Conservation (phyloP, 2,888 invertebrate species). For the Deroplatys truncata region DNA sequence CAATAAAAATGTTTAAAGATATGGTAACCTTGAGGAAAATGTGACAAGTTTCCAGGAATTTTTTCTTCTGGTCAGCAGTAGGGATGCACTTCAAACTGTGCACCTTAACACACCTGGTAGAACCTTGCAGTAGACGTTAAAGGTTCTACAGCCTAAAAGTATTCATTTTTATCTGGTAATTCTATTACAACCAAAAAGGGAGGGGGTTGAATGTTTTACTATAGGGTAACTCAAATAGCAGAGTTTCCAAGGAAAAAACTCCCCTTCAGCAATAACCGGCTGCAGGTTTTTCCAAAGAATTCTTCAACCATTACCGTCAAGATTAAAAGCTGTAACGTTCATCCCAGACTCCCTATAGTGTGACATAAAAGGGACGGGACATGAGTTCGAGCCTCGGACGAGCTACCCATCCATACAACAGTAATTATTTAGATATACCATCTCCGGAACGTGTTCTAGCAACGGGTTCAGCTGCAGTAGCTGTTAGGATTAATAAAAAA, state of each 20-base stretch:
- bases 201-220: neutral
- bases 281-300: neutral
- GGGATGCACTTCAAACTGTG: too few relatives aligned
- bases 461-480: neutral
- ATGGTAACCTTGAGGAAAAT: too few relatives aligned
- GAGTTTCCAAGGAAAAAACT: neutral
- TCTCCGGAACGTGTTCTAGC: neutral
- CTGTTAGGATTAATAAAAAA: neutral
- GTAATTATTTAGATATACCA: neutral
- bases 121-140: neutral
- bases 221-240: neutral
- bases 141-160: neutral
- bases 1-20: too few relatives aligned
- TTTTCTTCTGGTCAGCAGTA: too few relatives aligned
- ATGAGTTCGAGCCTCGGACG: neutral
- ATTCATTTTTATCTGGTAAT: neutral
- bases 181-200: neutral
- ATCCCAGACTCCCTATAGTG: neutral
- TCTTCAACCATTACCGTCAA: neutral
- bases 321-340: neutral
- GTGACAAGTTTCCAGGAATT: too few relatives aligned
- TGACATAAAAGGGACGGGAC: neutral
- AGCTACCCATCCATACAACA: neutral
- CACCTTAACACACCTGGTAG: too few relatives aligned
- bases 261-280: neutral